A percentile compares a stretch with the other conserved stretches of the same genome.
phyloP scores from a whole-genome alignment of 2,113 vertebrate species.

The Morone chrysops region DNA sequence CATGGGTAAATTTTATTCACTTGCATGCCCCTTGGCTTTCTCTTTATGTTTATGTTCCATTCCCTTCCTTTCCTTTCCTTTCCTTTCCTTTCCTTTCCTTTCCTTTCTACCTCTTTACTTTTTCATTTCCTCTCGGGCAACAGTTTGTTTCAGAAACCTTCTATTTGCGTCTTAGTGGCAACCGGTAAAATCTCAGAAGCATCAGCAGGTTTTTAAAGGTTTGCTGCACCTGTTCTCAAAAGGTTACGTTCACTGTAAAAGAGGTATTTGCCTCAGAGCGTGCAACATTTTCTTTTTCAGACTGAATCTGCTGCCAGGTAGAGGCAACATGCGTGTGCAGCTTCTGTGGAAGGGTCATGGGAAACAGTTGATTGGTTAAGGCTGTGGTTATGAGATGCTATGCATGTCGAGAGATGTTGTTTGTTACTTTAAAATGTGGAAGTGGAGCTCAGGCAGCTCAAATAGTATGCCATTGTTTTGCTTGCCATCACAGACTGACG shows the following conservation, averaged over 20 bases:
- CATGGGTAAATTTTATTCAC: conserved; percentile 56
- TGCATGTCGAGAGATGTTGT: not conserved
- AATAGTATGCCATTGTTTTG: no score
- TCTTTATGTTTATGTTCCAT: conserved; percentile 3
- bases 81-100: not conserved
- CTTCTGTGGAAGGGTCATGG: not conserved
- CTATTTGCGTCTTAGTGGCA: no score
- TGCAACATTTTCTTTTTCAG: not conserved
- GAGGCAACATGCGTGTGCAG: not conserved
- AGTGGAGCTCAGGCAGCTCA: no score
- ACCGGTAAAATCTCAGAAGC: not conserved
- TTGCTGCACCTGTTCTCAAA: conserved; percentile 51
- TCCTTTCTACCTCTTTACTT: conserved; percentile 5
- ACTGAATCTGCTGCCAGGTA: conserved; percentile 48
- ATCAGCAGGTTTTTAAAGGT: conserved; percentile 23
- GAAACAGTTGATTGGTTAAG: conserved; percentile 47
- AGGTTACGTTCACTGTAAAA: conserved; percentile 47
- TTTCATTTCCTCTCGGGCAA: conserved; percentile 11
- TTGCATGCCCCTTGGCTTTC: conserved; percentile 48
- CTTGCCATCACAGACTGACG: no score
- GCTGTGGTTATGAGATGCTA: conserved; percentile 7
- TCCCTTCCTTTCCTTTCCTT: not conserved
- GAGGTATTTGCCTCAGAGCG: conserved; percentile 33
- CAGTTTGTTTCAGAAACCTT: conserved; percentile 15
- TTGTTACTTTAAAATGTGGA: not conserved